Percentiles rank a stretch among this genome's conserved stretches.
phyloP scores from a whole-genome alignment of 2,797 vertebrate genomes.

The Enteromius afrohamiltoni region DNA sequence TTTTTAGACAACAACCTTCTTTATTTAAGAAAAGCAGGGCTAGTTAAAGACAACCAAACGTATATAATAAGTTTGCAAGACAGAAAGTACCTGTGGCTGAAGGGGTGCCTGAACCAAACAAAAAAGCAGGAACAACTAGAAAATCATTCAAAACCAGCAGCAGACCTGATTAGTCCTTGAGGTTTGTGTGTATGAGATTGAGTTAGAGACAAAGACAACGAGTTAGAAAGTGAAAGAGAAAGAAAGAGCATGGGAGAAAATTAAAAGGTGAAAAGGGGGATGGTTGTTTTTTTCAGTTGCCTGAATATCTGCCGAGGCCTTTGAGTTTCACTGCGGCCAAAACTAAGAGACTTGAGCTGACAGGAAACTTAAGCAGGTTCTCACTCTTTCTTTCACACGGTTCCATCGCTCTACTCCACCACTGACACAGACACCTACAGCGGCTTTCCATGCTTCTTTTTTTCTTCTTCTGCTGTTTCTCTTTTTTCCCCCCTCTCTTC shows the following conservation, averaged over 20 bases:
- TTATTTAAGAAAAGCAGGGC: not conserved
- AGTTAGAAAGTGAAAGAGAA: conserved; percentile 26
- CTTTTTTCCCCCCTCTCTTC: not conserved
- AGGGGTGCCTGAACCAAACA: not conserved
- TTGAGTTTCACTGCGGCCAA: conserved; percentile 63
- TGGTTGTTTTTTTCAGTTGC: conserved; percentile 16
- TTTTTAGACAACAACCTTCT: not conserved
- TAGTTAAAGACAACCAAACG: not conserved
- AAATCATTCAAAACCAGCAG: not conserved
- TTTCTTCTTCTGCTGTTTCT: not conserved
- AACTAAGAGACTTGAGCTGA: conserved; percentile 60
- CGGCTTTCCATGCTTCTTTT: conserved; percentile 52
- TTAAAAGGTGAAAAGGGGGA: not conserved
- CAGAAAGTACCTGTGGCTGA: not conserved
- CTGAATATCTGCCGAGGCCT: conserved; percentile 64
- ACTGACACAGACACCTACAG: conserved; percentile 43
- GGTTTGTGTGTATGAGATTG: not conserved
- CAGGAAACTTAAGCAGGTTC: conserved; percentile 73
- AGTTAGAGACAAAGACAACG: not conserved
- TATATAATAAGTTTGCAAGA: not conserved
- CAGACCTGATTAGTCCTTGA: not conserved
- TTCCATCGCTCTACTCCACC: conserved; percentile 60
- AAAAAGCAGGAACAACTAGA: not conserved
- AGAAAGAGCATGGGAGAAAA: not conserved
- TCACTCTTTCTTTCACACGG: conserved; percentile 65